Evolutionary conservation across 2,888 invertebrate species (phyloP), one percentile per base, ranked within the genome.

Genomic region (Apodemia duryi): DNA sequence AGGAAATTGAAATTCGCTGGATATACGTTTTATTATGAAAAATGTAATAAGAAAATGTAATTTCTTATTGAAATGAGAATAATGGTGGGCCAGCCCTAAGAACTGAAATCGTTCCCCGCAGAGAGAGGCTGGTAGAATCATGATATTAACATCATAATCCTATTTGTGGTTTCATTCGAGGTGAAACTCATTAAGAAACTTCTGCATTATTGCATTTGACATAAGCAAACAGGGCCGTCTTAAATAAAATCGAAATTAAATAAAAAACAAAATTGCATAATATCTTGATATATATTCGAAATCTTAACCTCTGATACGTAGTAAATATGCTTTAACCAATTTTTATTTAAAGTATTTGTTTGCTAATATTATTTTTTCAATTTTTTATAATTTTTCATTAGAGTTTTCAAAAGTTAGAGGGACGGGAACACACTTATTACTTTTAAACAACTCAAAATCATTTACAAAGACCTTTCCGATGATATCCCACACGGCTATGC

Each of bases 31-130:
- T 81, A 82, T 86, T 88, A 88, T 88, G 85, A 88, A 84, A 86
- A 91, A 87, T 82, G 85, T 90, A 91, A 89, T 90, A 91, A 89
- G 87, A 88, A 90, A 85, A 91, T 89, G 91, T 91, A 90, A 91
- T 90, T 88, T 91, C 91, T 88, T 88, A 90, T 91, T 89, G 91
- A 88, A 90, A 88, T 83, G 86, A 85, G 88, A 85, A 89, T 88
- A 91, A 89, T 88, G 85, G 88, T 83, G 83, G 84, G 81, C 77
- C 78, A 79, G 78, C 76, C 85, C 84, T 83, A 83, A 83, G 84
- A 78, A 75, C 80, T 80, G 72, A 83, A 85, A 87, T 83, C 82
- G 83, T 86, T 85, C 84, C 85, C 85, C 75, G 77, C 80, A 74
- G 83, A 77, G 77, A 71, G 70, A 77, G 77, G 79, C 81, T 75